phyloP scores from a whole-genome alignment of 2,888 invertebrate genomes.

The Crossocerus cetratus region DNA sequence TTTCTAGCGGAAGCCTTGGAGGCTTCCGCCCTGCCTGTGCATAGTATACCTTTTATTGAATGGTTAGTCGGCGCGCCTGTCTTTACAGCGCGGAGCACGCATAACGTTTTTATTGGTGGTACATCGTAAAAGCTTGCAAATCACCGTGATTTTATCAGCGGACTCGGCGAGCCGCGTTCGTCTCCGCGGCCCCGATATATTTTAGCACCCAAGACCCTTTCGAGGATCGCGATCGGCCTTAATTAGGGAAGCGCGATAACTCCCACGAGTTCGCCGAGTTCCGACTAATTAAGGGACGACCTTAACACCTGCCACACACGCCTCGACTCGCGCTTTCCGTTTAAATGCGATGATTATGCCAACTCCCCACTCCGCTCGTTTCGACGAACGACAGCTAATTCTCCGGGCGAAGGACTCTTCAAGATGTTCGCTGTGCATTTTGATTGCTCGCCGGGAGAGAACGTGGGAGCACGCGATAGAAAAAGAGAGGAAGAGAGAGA shows the following conservation, averaged over 20 bases:
- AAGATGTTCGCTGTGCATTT: slow-evolving; percentile 7
- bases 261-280: slow-evolving; percentile 6
- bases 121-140: too few relatives aligned
- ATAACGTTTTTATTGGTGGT: too few relatives aligned
- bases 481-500: too few relatives aligned
- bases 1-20: too few relatives aligned
- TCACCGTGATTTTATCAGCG: slow-evolving; percentile 18
- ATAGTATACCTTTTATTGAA: too few relatives aligned
- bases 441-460: neutral
- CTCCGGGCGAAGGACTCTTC: neutral
- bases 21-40: too few relatives aligned
- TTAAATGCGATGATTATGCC: slow-evolving; percentile 10
- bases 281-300: slow-evolving; percentile 20
- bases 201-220: neutral
- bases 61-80: too few relatives aligned
- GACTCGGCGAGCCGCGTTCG: neutral
- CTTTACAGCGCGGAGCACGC: too few relatives aligned
- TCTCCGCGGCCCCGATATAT: too few relatives aligned
- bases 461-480: too few relatives aligned
- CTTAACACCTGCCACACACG: neutral
- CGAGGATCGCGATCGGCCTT: slow-evolving; percentile 17
- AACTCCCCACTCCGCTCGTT: neutral
- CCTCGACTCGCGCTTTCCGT: slow-evolving; percentile 4
- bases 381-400: neutral
- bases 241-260: slow-evolving; percentile 23